Percentiles rank a stretch among this genome's conserved stretches.
Evolutionary conservation across 1,140 invertebrate genomes (phyloP).

Genomic region (Elymnias hypermnestra): DNA sequence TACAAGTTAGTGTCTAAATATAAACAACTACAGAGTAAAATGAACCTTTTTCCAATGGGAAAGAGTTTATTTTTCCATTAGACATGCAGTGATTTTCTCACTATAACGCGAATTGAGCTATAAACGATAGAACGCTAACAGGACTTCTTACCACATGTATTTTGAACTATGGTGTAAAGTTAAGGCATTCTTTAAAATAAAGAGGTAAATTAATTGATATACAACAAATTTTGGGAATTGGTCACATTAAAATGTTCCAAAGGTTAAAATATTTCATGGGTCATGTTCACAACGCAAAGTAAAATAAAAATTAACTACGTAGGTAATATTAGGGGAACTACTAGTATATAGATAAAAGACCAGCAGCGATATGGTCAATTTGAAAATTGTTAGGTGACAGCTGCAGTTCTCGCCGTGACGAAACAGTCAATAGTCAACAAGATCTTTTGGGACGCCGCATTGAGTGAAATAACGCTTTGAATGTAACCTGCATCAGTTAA

Average conservation of each 20-base stretch:
- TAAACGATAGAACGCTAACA: slow-evolving; percentile 25
- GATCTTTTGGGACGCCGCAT: slow-evolving; percentile 27
- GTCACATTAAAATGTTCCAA: too few species aligned
- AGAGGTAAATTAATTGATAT: too few species aligned
- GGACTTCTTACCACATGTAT: slow-evolving; percentile 8
- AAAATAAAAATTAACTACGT: too few species aligned
- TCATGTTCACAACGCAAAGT: too few species aligned
- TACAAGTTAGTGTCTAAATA: slow-evolving; percentile 9
- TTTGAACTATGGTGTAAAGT: slow-evolving; percentile 5
- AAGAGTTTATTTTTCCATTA: slow-evolving; percentile 12
- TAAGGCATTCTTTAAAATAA: background rate
- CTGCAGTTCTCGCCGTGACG: background rate
- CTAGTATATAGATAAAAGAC: too few species aligned
- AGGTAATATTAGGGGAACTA: background rate
- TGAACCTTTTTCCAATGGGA: background rate
- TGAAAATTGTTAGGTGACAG: background rate
- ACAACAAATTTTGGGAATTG: too few species aligned
- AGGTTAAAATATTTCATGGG: too few species aligned
- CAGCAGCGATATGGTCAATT: too few species aligned
- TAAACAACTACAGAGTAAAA: background rate
- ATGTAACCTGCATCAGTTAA: slow-evolving; percentile 9
- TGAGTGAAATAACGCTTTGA: slow-evolving; percentile 28
- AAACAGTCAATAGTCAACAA: slow-evolving; percentile 9
- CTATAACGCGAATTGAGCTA: slow-evolving; percentile 19
- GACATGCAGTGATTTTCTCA: slow-evolving; percentile 14